Evolutionary conservation across 2,888 invertebrate species (phyloP).

Genomic region (Linnaemya vulpina): DNA sequence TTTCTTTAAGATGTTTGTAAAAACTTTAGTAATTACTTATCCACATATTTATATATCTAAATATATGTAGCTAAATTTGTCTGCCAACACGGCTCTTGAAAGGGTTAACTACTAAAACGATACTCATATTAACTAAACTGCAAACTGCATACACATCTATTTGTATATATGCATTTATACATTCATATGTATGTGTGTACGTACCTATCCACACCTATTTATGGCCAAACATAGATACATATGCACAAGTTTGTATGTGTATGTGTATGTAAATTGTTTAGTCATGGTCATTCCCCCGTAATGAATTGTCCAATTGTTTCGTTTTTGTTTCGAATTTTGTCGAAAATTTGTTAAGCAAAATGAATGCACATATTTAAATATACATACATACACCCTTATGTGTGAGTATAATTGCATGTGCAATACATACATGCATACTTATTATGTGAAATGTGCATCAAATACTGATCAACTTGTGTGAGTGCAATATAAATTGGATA

Average conservation of each 20-base stretch:
- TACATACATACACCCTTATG: background rate
- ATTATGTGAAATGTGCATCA: background rate
- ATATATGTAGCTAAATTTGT: no score
- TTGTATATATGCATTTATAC: background rate
- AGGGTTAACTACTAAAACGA: no score
- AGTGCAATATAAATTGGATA: constrained; percentile 29
- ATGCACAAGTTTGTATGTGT: background rate
- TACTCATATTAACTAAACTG: background rate
- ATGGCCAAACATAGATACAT: background rate
- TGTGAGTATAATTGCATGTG: background rate
- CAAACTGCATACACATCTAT: background rate
- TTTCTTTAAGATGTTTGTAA: background rate
- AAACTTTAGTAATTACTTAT: no score
- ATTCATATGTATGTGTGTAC: background rate
- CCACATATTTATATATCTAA: no score
- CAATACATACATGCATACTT: background rate
- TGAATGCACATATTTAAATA: background rate
- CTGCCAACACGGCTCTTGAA: no score
- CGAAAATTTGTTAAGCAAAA: constrained; percentile 30
- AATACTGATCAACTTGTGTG: background rate
- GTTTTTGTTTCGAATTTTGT: constrained; percentile 35
- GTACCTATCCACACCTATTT: background rate
- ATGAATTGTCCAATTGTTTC: constrained; percentile 21
- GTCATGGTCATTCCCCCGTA: constrained; percentile 15
- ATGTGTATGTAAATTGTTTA: background rate